Evolutionary conservation across 64 coral and sea anemone genomes (phyloP).

Genomic region (Acropora yongei): DNA sequence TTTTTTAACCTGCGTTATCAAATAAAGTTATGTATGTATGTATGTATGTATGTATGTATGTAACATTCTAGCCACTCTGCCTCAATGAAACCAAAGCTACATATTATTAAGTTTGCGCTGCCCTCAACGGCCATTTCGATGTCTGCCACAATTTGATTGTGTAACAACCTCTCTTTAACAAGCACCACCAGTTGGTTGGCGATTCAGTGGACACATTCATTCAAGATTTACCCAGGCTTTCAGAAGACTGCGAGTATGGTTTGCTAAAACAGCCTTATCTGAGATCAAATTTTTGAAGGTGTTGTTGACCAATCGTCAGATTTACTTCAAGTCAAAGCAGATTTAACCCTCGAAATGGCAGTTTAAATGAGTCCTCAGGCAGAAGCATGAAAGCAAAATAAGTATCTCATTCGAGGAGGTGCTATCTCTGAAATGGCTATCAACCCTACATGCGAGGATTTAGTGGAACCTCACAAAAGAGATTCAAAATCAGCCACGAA

Average conservation of each 20-base stretch:
- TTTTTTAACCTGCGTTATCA: too few relatives aligned
- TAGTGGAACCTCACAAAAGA: not conserved
- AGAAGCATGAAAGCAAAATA: conserved; percentile 49
- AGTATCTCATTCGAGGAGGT: conserved; percentile 61
- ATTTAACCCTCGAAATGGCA: not conserved
- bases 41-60: too few relatives aligned
- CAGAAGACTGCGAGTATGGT: conserved; percentile 22
- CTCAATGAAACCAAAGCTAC: conserved; percentile 1
- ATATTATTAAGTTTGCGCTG: conserved; percentile 38
- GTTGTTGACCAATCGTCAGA: conserved; percentile 27
- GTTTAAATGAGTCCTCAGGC: conserved; percentile 48
- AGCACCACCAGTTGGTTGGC: not conserved
- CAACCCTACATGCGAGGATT: not conserved
- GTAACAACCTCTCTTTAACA: conserved; percentile 51
- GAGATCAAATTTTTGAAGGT: conserved; percentile 29
- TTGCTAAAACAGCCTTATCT: conserved; percentile 31
- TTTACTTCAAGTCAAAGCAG: conserved; percentile 1
- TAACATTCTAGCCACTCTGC: conserved; percentile 18
- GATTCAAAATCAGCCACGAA: too few relatives aligned
- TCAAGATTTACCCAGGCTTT: conserved; percentile 5
- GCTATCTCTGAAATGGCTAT: too few relatives aligned
- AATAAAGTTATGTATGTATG: too few relatives aligned
- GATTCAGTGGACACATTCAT: conserved; percentile 72
- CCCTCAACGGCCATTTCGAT: not conserved
- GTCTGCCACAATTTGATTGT: conserved; percentile 31